Evolutionary conservation across 2,797 vertebrate genomes (phyloP), one percentile per base, ranked within the genome.

Genomic region (Phaenicophaeus curvirostris): DNA sequence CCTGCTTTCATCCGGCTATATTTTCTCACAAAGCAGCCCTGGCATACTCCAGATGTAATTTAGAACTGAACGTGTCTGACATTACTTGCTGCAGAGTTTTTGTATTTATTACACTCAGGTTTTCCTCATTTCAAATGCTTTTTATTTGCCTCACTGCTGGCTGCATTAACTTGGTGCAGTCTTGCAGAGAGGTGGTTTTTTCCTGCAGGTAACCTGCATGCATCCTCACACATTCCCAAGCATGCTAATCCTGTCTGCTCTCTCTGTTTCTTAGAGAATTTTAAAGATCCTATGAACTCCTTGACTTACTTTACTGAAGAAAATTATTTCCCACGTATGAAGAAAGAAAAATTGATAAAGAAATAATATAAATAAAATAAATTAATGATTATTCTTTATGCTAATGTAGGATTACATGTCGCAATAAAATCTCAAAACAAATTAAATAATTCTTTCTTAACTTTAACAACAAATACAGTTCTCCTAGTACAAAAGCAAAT

Each of bases 11-110:
- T 3, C 13, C 25, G 37, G 27, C 25, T 63, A 4, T 5, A 31
- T n/a, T 86, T 79, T 21, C 53, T 65, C 59, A 86, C 74, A 88
- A 57, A 91, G 65, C 41, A 93, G 51, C 17, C 46, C 48, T 2
- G 1, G 21, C 46, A 37, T 30, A 9, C 13, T 80, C 63, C 55
- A 48, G 51, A 28, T 41, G 14, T 71, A 44, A 69, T 91, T 91
- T 71, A 85, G 80, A 87, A 53, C 28, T 33, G 54, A 92, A 69
- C 37, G 42, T 5, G 37, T 11, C 91, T 81, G 46, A 54, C 16
- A 20, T 67, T 63, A 74, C 76, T 66, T 33, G 42, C 53, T 62
- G 62, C 35, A 68, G 37, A 62, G 50, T 68, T 89, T 77, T 80
- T 84, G 19, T 75, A n/a, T 79, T 83, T 85, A 69, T 62, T 50